Percentiles rank a stretch among this genome's conserved stretches.
phyloP scores from a whole-genome alignment of 1,140 invertebrate species.

The Diprion similis region DNA sequence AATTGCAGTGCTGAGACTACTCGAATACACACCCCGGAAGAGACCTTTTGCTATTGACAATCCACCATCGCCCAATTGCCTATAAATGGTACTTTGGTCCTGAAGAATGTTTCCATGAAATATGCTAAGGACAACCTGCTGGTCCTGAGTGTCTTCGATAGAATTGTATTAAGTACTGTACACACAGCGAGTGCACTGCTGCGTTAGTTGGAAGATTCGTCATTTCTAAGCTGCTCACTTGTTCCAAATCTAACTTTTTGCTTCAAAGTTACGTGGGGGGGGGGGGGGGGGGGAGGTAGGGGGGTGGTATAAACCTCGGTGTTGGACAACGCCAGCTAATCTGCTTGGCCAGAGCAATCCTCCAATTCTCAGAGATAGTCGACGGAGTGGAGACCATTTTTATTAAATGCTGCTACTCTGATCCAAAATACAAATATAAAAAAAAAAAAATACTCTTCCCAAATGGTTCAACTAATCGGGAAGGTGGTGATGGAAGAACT shows the following conservation, averaged over 20 bases:
- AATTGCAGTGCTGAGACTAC: slow-evolving; percentile 81
- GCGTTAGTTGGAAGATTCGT: no score
- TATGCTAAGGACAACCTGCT: slow-evolving; percentile 70
- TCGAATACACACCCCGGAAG: slow-evolving; percentile 77
- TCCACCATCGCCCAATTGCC: slow-evolving; percentile 61
- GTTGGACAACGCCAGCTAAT: slow-evolving; percentile 72
- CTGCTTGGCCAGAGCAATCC: slow-evolving; percentile 64
- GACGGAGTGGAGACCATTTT: no score
- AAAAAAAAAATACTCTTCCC: no score
- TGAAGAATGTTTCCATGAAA: slow-evolving; percentile 70
- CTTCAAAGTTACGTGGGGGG: slow-evolving; percentile 73
- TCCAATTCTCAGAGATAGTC: no score
- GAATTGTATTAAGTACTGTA: no score
- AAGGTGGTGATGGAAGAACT: no score
- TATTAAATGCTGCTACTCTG: no score
- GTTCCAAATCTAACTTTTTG: no score
- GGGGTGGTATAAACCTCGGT: slow-evolving; percentile 76
- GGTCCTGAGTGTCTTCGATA: slow-evolving; percentile 71
- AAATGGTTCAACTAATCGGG: no score
- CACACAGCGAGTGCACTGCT: no score
- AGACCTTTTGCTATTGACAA: slow-evolving; percentile 47
- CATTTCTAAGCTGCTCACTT: no score
- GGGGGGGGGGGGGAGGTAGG: slow-evolving; percentile 79
- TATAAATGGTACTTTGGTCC: slow-evolving; percentile 48
- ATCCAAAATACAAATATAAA: no score